Percentiles rank a stretch among this genome's conserved stretches.
phyloP scores from a whole-genome alignment of 2,888 invertebrate genomes.

The Drosophila sordidula region DNA sequence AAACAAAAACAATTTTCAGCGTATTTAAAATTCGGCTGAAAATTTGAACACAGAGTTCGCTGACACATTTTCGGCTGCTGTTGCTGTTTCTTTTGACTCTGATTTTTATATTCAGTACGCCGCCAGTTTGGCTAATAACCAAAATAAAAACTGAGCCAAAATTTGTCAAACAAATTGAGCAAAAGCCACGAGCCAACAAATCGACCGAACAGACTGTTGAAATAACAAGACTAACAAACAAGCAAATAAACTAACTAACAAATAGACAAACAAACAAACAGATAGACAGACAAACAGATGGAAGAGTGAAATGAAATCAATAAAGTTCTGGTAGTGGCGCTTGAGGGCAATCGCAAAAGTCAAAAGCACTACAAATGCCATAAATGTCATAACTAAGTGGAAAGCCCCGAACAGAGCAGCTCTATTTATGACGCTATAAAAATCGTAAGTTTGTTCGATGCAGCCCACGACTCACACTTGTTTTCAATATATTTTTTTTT shows the following conservation, averaged over 20 bases:
- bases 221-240: constrained; percentile 13
- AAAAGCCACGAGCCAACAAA: constrained; percentile 21
- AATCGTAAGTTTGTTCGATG: constrained; percentile 27
- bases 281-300: constrained; percentile 7
- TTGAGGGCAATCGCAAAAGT: constrained; percentile 26
- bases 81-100: constrained; percentile 10
- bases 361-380: constrained; percentile 51
- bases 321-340: constrained; percentile 31
- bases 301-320: constrained; percentile 43
- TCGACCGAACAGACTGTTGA: constrained; percentile 7
- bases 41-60: constrained; percentile 6
- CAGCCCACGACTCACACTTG: constrained; percentile 11
- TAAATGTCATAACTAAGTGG: constrained; percentile 43
- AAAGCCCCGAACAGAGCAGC: constrained; percentile 8
- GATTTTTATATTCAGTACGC: constrained; percentile 54
- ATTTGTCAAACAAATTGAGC: constrained; percentile 38
- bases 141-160: constrained; percentile 56
- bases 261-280: constrained; percentile 9
- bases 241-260: constrained; percentile 9
- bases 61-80: constrained; percentile 38
- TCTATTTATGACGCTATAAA: constrained; percentile 38
- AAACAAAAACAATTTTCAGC: constrained; percentile 6
- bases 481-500: constrained; percentile 1
- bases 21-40: constrained; percentile 20
- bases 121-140: constrained; percentile 69